A percentile compares a stretch with the other conserved stretches of the same genome.
Conservation (phyloP, 2,113 vertebrate genomes). For the Eupsittula cactorum region DNA sequence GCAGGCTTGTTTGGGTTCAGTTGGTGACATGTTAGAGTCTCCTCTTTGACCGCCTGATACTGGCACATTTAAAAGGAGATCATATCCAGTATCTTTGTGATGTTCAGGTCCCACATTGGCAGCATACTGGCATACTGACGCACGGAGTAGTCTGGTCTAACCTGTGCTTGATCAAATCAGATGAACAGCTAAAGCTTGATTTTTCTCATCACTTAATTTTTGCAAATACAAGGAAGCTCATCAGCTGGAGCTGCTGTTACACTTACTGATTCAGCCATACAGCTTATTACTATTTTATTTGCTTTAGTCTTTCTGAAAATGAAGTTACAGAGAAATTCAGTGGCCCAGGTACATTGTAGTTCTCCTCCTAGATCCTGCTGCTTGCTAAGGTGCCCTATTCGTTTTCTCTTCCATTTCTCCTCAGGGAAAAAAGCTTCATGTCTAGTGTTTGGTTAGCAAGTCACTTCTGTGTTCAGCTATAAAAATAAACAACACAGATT, state of each 20-base stretch:
- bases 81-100: background rate
- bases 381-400: background rate
- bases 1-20: background rate
- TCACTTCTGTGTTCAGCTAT: background rate
- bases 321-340: background rate
- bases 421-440: background rate
- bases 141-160: background rate
- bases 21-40: background rate
- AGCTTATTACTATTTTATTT: background rate
- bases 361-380: background rate
- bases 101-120: background rate
- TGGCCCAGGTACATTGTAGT: background rate
- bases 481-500: background rate
- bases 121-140: accelerated
- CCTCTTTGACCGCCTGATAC: background rate
- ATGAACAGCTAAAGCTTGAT: background rate
- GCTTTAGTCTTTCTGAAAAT: background rate
- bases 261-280: background rate
- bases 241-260: background rate
- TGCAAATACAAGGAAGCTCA: background rate
- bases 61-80: background rate
- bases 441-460: background rate
- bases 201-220: background rate
- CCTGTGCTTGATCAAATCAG: background rate
- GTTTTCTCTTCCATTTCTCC: background rate